Base-by-base conservation (phyloP, 2,113 vertebrate species). In the Hydropotes inermis region DNA sequence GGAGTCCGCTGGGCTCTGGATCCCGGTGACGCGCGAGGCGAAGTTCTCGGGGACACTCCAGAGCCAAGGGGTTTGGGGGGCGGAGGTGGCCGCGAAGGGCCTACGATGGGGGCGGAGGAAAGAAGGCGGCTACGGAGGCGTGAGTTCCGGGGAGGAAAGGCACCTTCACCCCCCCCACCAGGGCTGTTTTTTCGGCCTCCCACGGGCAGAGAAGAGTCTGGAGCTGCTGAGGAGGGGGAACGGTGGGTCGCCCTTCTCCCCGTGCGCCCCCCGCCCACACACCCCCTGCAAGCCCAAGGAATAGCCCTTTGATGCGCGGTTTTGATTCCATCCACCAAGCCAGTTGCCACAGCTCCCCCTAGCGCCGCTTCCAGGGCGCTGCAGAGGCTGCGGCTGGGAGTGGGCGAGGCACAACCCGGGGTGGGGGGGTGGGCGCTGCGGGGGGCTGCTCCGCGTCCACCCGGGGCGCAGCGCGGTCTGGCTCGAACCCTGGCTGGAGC, bases 271-370 rank as follows among this genome's bases (percentile, higher is more conserved):
- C 27, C 13, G 9, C 76, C 13, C 33, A 30, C 27, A 19, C 67
- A 83, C n/a, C 64, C 33, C 50, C 45, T 27, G 78, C 92, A 88
- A 88, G 94, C 95, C 90, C 45, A 5, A 54, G 92, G 90, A 92
- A 86, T 61, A 39, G 95, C 89, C 16, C 79, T 76, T 78, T 52
- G 88, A 27, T 17, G 92, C 92, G 7, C 10, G 81, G 60, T 70
- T 90, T 60, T 54, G 87, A n/a, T 23, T 74, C 89, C 15, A n/a
- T 70, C 81, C 91, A 15, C 92, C 90, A 94, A 85, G 97, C 89
- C 67, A 98, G 85, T 97, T 93, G 97, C 98, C 96, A 97, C 96
- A 98, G 98, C 98, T 98, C 98, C 98, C 96, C 98, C 98, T 98
- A 98, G 98, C 76, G 98, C 70, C 95, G 17, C 23, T 60, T 33